Conservation (phyloP, 2,797 vertebrate genomes). For the Glossophaga mutica region DNA sequence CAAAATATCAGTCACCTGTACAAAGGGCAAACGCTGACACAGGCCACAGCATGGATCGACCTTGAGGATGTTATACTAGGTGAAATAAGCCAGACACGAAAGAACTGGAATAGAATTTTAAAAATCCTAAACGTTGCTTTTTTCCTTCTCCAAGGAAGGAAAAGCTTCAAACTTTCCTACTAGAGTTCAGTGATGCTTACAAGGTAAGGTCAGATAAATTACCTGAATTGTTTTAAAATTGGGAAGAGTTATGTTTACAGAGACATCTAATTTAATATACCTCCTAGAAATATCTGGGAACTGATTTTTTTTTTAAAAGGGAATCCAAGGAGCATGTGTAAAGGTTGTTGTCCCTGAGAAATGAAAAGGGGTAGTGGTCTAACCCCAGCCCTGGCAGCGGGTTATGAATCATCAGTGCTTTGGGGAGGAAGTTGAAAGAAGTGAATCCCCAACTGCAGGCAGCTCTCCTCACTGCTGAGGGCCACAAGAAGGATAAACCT, state of each 20-base stretch:
- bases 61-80: background rate
- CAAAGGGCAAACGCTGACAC: background rate
- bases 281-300: background rate
- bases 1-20: background rate
- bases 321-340: background rate
- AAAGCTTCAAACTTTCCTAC: background rate
- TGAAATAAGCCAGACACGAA: background rate
- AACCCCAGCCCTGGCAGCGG: background rate
- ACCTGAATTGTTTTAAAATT: background rate
- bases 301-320: background rate
- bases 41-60: background rate
- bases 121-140: background rate
- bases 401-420: background rate
- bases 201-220: background rate
- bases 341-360: background rate
- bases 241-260: background rate
- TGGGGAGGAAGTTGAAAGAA: background rate
- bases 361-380: background rate
- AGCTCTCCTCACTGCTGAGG: background rate
- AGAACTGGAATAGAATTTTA: background rate
- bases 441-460: background rate
- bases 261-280: background rate
- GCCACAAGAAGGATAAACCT: background rate
- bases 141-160: background rate
- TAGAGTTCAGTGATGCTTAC: background rate